These are phyloP conservation scores for Crioceris asparagi DNA, from an alignment of 2,888 invertebrate species.

Conservation along the genomic window DNA sequence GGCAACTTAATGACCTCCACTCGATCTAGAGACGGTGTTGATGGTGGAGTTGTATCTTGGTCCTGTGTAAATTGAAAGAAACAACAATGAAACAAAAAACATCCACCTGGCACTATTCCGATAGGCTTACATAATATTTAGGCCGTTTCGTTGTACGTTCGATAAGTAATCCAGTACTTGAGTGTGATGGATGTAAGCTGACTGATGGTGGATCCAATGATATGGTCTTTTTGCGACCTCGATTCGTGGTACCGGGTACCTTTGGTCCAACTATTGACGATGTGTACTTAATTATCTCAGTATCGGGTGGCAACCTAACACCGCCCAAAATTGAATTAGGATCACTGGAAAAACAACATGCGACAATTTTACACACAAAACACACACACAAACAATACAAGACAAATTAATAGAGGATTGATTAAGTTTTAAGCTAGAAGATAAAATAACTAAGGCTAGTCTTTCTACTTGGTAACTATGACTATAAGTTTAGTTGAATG, in stretches of 20 bases:
- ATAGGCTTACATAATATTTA: constrained; percentile 32
- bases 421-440: too few relatives aligned
- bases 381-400: constrained; percentile 8
- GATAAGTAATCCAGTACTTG: constrained; percentile 38
- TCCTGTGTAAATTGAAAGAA: constrained; percentile 22
- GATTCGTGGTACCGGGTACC: constrained; percentile 72
- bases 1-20: constrained; percentile 77
- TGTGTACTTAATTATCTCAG: constrained; percentile 83
- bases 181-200: constrained; percentile 44
- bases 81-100: constrained; percentile 1
- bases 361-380: constrained; percentile 20
- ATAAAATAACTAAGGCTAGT: too few relatives aligned
- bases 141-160: constrained; percentile 39
- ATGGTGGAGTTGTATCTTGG: constrained; percentile 26
- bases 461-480: too few relatives aligned
- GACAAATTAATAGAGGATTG: too few relatives aligned
- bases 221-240: constrained; percentile 81
- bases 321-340: constrained; percentile 73
- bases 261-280: constrained; percentile 80
- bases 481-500: too few relatives aligned
- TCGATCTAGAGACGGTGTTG: constrained; percentile 47
- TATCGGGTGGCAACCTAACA: constrained; percentile 76
- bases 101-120: too few relatives aligned
- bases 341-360: constrained; percentile 47
- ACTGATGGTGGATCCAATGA: constrained; percentile 67